Evolutionary conservation across 2,113 vertebrate species (phyloP), one percentile per base, ranked within the genome.

Genomic region (Rhinichthys klamathensis): DNA sequence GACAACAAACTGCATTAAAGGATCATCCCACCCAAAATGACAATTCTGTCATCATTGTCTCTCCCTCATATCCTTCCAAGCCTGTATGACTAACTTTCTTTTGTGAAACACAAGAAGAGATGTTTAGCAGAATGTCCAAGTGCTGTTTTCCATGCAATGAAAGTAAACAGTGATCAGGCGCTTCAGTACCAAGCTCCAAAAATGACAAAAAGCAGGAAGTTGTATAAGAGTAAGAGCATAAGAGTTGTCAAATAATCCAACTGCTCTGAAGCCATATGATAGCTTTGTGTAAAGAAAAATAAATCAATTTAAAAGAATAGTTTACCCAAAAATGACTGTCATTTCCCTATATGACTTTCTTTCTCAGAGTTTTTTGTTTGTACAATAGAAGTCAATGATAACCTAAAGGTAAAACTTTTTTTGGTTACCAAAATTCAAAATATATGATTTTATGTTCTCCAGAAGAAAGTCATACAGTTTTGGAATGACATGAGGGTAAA

Each of bases 1-100:
- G 75, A 81, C 51, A 79, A 63, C 73, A 88, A 83, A 88, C 80
- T 74, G 75, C 72, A 79, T 74, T 86, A 73, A 73, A 73, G 23
- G 23, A 21, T 46, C 38, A 12, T 23, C 23, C 23, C 35, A 46
- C 23, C 21, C 10, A 44, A 44, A 73, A 25, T 15, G 11, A 25
- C 11, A 73, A 46, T 25, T 73, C 4, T 46, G 23, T 73, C 70
- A 73, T 25, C 2, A 13, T 72, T 44, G 12, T 41, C 35, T 38
- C 38, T 2, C 21, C 35, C 69, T 41, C 30, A 70, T 46, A 23
- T 3, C 0, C 1, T 41, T 44, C 35, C 21, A 73, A 25, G 25
- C 69, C 67, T 38, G 67, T 30, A 23, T 41, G 35, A 72, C 9
- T 23, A n/a, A 23, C 18, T 70, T 70, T 38, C 16, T 72, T 72